phyloP scores from a whole-genome alignment of 2,888 invertebrate species.

The Leptura quadrifasciata region DNA sequence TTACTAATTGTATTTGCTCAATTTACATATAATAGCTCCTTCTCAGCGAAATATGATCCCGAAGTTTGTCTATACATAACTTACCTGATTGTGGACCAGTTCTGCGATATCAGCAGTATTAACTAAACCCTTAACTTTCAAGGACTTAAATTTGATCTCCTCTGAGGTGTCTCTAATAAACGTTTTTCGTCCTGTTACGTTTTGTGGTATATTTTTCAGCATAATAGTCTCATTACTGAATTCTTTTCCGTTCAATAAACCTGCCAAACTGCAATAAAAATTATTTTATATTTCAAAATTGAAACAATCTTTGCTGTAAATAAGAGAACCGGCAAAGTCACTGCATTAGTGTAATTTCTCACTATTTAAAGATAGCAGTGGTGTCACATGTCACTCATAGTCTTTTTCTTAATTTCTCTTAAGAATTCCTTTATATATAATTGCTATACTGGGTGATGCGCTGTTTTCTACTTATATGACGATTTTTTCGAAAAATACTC shows the following conservation, averaged over 20 bases:
- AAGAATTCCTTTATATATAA: no score
- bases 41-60: constrained; percentile 25
- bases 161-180: constrained; percentile 57
- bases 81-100: constrained; percentile 68
- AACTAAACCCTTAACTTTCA: constrained; percentile 66
- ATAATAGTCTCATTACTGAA: constrained; percentile 69
- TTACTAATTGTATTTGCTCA: constrained; percentile 26
- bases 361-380: no score
- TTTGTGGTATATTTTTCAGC: constrained; percentile 70
- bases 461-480: no score
- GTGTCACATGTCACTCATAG: no score
- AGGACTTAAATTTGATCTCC: constrained; percentile 60
- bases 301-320: no score
- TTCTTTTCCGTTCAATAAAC: constrained; percentile 67
- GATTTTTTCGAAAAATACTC: no score
- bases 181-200: constrained; percentile 70
- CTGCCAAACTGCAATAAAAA: constrained; percentile 64
- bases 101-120: constrained; percentile 66
- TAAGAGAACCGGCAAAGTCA: no score
- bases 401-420: no score
- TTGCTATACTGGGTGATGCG: no score
- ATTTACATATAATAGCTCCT: constrained; percentile 30
- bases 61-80: constrained; percentile 36
- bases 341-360: no score
- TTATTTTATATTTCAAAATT: neutral